A percentile compares a stretch with the other conserved stretches of the same genome.
phyloP scores from a whole-genome alignment of 1,140 invertebrate genomes.

The Halotydeus destructor region DNA sequence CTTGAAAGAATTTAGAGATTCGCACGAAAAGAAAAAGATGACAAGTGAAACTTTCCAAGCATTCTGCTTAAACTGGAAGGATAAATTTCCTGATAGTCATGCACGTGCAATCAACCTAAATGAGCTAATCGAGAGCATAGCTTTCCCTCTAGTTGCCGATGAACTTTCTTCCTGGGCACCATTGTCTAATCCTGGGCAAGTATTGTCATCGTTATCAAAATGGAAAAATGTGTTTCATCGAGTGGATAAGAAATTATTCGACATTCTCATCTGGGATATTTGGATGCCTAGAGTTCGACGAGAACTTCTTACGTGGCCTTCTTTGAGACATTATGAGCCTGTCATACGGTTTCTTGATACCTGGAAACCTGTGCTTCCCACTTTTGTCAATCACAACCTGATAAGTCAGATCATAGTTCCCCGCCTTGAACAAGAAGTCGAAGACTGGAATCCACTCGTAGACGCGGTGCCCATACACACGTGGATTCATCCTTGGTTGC shows the following conservation, averaged over 20 bases:
- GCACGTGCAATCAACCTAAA: not conserved
- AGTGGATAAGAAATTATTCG: slow-evolving; percentile 18
- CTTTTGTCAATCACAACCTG: slow-evolving; percentile 61
- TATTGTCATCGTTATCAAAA: too few species aligned
- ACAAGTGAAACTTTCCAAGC: slow-evolving; percentile 34
- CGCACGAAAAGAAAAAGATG: slow-evolving; percentile 43
- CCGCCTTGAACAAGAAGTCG: slow-evolving; percentile 50
- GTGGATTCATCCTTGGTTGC: slow-evolving; percentile 92
- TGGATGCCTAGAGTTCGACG: slow-evolving; percentile 58
- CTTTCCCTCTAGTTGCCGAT: too few species aligned
- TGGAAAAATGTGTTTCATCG: not conserved
- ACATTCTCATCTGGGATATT: slow-evolving; percentile 55
- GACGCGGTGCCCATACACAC: slow-evolving; percentile 82
- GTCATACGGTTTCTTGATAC: slow-evolving; percentile 55
- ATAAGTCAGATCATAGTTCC: slow-evolving; percentile 60
- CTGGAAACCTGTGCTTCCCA: slow-evolving; percentile 57
- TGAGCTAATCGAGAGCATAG: not conserved
- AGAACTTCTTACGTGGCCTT: not conserved
- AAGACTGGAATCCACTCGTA: slow-evolving; percentile 79
- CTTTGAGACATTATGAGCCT: slow-evolving; percentile 33
- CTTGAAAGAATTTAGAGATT: too few species aligned
- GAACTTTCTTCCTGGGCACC: too few species aligned
- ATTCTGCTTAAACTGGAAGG: slow-evolving; percentile 3
- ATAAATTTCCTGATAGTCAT: slow-evolving; percentile 1
- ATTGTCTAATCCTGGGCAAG: too few species aligned